These are phyloP conservation scores for Hycleus cichorii DNA, from an alignment of 1,140 invertebrate species.

Conservation along the genomic window DNA sequence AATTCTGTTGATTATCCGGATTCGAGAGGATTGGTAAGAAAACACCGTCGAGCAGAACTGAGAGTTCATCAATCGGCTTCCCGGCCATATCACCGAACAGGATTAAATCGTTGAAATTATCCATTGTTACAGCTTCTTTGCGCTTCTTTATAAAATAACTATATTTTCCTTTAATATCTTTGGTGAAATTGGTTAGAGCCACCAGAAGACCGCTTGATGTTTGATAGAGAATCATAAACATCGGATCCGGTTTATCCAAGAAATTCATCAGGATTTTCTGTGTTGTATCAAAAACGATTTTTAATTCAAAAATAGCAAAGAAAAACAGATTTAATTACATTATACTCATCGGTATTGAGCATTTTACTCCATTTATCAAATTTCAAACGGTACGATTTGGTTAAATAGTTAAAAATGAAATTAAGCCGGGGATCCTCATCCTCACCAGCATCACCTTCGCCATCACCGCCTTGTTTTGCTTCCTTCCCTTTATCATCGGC, in stretches of 20 bases:
- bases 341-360: constrained; percentile 58
- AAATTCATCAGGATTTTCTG: constrained; percentile 55
- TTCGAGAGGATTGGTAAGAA: constrained; percentile 67
- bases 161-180: constrained; percentile 47
- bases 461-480: constrained; percentile 2
- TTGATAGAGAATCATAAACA: constrained; percentile 49
- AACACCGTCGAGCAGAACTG: constrained; percentile 67
- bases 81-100: constrained; percentile 75
- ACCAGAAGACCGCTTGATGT: constrained; percentile 42
- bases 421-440: constrained; percentile 36
- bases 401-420: constrained; percentile 41
- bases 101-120: constrained; percentile 52
- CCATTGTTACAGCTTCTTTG: constrained; percentile 46
- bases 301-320: not conserved
- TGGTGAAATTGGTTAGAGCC: constrained; percentile 37
- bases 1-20: constrained; percentile 59
- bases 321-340: constrained; percentile 35
- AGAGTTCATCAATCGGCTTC: constrained; percentile 70
- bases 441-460: constrained; percentile 10
- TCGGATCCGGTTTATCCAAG: constrained; percentile 50
- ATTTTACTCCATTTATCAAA: constrained; percentile 71
- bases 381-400: constrained; percentile 60
- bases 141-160: constrained; percentile 61
- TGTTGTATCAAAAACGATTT: not conserved
- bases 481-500: constrained; percentile 3